Conservation (phyloP, 2,113 vertebrate genomes). For the Calidris pygmaea region DNA sequence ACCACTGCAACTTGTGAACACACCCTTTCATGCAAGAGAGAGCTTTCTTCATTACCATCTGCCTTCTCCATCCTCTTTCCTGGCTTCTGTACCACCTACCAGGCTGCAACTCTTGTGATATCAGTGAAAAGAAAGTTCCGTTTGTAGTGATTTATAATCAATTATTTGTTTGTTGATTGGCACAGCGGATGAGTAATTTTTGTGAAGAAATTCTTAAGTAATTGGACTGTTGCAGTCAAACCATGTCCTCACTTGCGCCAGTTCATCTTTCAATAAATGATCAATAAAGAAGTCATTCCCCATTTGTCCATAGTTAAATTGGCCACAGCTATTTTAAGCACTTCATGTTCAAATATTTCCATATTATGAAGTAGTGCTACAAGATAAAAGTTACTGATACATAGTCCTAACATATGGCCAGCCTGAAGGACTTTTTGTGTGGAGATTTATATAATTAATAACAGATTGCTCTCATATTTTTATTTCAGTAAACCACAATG, state of each 20-base stretch:
- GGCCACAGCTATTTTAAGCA: background rate
- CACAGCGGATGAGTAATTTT: background rate
- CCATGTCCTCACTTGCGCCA: background rate
- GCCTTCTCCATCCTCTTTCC: background rate
- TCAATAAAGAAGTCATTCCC: background rate
- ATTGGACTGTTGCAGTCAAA: background rate
- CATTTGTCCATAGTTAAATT: background rate
- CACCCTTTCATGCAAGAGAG: background rate
- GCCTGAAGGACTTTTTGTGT: background rate
- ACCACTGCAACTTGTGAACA: background rate
- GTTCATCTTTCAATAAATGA: background rate
- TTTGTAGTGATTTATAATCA: background rate
- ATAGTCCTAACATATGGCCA: background rate
- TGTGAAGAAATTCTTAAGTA: background rate
- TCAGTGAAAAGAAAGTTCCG: background rate
- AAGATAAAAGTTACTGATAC: background rate
- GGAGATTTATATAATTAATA: slow-evolving; percentile 7
- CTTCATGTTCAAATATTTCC: background rate
- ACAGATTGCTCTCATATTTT: slow-evolving; percentile 11
- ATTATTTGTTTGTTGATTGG: background rate
- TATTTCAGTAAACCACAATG: slow-evolving; percentile 17
- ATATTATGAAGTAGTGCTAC: background rate
- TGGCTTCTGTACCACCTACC: background rate
- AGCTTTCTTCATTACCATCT: background rate
- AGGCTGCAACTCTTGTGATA: background rate